These are phyloP conservation scores for Euspilapteryx auroguttella DNA, from an alignment of 2,888 invertebrate genomes.

Conservation along the genomic window DNA sequence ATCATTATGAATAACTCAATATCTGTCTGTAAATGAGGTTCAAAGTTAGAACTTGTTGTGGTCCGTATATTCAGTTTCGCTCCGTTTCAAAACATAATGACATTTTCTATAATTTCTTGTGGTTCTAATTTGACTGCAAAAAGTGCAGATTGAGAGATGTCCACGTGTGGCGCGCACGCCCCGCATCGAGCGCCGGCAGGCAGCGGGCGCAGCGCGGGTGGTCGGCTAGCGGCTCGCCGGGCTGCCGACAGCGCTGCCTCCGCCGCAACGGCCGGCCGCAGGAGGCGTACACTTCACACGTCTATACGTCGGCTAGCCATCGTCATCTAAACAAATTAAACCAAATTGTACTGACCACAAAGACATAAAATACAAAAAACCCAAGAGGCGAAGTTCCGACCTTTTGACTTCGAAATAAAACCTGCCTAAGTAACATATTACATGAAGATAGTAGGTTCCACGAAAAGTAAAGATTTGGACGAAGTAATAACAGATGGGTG, in stretches of 20 bases:
- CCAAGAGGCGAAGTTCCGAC: constrained; percentile 3
- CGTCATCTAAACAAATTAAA: too few species aligned
- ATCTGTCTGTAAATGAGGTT: too few species aligned
- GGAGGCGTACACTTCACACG: constrained; percentile 47
- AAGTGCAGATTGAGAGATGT: constrained; percentile 6
- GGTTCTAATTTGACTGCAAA: constrained; percentile 9
- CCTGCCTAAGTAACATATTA: constrained; percentile 25
- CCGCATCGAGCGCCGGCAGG: constrained; percentile 29
- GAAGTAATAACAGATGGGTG: constrained; percentile 55
- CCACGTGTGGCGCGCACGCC: constrained; percentile 29
- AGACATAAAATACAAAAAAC: constrained; percentile 10
- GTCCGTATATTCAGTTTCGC: too few species aligned
- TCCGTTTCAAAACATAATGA: too few species aligned
- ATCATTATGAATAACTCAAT: too few species aligned
- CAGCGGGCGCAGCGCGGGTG: constrained; percentile 51
- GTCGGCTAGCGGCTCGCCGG: too few species aligned
- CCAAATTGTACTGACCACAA: too few species aligned
- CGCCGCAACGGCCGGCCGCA: too few species aligned
- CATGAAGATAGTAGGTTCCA: constrained; percentile 30
- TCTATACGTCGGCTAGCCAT: too few species aligned
- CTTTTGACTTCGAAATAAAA: constrained; percentile 10
- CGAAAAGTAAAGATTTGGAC: constrained; percentile 42
- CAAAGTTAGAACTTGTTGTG: too few species aligned
- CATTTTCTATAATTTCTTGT: too few species aligned
- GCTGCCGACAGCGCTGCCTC: too few species aligned